A percentile compares a stretch with the other conserved stretches of the same genome.
phyloP scores from a whole-genome alignment of 2,888 invertebrate species.

The Epiblema foenella region DNA sequence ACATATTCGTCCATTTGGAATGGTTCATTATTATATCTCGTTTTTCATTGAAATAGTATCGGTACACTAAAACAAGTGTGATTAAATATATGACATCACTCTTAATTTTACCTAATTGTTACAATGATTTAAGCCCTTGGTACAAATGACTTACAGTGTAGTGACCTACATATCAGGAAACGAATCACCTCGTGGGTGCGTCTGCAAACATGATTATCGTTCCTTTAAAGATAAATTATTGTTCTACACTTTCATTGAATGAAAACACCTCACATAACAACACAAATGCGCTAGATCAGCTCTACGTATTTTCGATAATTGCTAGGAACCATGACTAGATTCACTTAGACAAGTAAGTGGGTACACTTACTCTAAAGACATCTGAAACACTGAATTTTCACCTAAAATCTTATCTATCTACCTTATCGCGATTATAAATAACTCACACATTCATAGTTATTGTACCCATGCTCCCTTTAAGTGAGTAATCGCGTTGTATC shows the following conservation, averaged over 20 bases:
- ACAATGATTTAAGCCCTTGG: not conserved
- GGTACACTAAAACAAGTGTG: not conserved
- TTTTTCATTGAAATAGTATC: not conserved
- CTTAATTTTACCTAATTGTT: conserved; percentile 1
- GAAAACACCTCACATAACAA: conserved; percentile 1
- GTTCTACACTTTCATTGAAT: conserved; percentile 47
- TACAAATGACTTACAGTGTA: conserved; percentile 43
- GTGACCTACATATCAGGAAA: conserved; percentile 53
- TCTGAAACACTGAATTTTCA: conserved; percentile 34
- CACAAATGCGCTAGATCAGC: not conserved
- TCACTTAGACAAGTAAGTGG: conserved; percentile 19
- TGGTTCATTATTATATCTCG: too few relatives aligned
- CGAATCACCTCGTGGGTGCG: conserved; percentile 50
- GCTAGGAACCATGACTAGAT: conserved; percentile 3
- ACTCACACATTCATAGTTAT: conserved; percentile 20
- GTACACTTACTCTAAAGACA: conserved; percentile 5
- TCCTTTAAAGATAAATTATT: conserved; percentile 54
- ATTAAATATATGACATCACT: not conserved
- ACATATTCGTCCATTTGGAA: not conserved
- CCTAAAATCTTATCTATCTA: conserved; percentile 42
- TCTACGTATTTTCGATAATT: not conserved
- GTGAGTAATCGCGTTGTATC: conserved; percentile 9
- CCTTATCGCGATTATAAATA: conserved; percentile 35
- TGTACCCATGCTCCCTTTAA: not conserved
- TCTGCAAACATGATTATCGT: conserved; percentile 57